Conservation (phyloP, 1,140 invertebrate genomes). For the Mizuhopecten yessoensis region DNA sequence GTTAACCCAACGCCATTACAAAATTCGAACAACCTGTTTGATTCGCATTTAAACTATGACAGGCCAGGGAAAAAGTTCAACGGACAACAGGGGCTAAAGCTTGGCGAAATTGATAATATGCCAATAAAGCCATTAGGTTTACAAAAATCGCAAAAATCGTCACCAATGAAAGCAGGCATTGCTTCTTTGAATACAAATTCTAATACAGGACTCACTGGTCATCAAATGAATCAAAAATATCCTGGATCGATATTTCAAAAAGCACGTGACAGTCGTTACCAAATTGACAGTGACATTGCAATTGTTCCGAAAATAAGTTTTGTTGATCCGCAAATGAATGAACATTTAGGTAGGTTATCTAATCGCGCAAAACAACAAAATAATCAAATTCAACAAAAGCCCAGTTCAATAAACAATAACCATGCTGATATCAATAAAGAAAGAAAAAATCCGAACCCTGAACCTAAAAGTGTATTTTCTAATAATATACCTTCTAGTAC, state of each 20-base stretch:
- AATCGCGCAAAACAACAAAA: not conserved
- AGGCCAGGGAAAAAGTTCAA: no score
- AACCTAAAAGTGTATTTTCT: not conserved
- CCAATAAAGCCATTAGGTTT: not conserved
- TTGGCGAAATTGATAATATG: not conserved
- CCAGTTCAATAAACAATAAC: not conserved
- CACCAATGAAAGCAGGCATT: not conserved
- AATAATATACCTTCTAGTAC: not conserved
- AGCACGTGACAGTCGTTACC: not conserved
- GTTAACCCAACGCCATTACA: not conserved
- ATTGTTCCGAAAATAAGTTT: slow-evolving; percentile 12
- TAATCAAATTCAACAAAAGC: no score
- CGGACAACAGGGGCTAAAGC: no score
- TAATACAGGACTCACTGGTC: not conserved
- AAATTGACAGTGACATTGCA: not conserved
- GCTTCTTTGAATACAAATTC: not conserved
- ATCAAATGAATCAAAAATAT: not conserved
- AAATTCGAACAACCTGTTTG: not conserved
- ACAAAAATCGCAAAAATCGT: not conserved
- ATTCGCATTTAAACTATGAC: not conserved
- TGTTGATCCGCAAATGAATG: not conserved
- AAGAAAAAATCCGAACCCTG: not conserved
- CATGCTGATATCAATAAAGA: not conserved
- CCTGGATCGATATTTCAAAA: not conserved
- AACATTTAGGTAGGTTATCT: not conserved